Conservation (phyloP, 2,888 invertebrate species). For the Cheilosia impressa region DNA sequence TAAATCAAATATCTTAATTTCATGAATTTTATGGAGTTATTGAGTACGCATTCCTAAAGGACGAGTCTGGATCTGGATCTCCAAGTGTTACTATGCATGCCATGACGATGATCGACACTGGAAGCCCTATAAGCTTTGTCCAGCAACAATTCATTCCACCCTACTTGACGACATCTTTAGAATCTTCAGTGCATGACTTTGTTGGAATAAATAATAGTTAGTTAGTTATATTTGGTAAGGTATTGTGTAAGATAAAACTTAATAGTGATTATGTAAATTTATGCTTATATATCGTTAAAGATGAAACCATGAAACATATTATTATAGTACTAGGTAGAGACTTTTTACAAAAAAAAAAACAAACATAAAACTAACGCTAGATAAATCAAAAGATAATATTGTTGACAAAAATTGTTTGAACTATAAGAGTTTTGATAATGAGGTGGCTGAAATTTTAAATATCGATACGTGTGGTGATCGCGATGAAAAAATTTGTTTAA, state of each 20-base stretch:
- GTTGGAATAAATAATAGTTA: constrained; percentile 41
- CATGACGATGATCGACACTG: constrained; percentile 17
- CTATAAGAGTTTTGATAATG: neutral
- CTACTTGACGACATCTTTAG: constrained; percentile 20
- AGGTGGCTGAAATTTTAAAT: constrained; percentile 28
- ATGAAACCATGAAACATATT: constrained; percentile 42
- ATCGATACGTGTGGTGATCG: constrained; percentile 29
- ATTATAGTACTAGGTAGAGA: no score
- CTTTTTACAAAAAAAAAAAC: constrained; percentile 31
- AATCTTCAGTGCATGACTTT: constrained; percentile 2
- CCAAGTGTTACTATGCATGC: neutral
- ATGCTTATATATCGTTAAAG: constrained; percentile 39
- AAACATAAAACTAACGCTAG: constrained; percentile 28
- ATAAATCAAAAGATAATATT: constrained; percentile 5
- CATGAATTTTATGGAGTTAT: constrained; percentile 32
- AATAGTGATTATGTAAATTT: constrained; percentile 24
- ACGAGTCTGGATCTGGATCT: neutral
- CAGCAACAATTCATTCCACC: constrained; percentile 29
- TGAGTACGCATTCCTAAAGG: neutral
- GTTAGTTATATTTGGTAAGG: constrained; percentile 37
- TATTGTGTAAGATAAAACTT: constrained; percentile 34
- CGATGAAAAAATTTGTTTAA: constrained; percentile 14
- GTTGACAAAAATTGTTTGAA: neutral
- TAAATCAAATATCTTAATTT: constrained; percentile 3
- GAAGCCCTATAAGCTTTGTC: constrained; percentile 32